Percentiles rank a stretch among this genome's conserved stretches.
These are phyloP conservation scores for Pocillopora verrucosa DNA, from an alignment of 64 coral and sea anemone genomes.

Conservation along the genomic window DNA sequence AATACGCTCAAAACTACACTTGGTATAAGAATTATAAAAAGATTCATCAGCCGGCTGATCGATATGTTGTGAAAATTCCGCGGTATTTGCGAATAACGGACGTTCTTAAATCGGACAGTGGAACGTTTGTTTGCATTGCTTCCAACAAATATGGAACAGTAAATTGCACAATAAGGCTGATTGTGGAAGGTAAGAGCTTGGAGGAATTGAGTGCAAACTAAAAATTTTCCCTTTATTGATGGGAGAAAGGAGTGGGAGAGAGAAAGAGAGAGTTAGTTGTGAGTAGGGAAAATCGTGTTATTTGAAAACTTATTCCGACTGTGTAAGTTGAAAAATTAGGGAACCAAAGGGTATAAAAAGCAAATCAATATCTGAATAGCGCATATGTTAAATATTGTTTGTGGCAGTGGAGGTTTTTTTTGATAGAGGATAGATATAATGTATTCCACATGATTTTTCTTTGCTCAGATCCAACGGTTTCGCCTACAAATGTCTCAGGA, in stretches of 20 bases:
- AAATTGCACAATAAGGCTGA: slow-evolving; percentile 54
- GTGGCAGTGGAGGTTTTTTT: too few relatives aligned
- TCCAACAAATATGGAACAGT: slow-evolving; percentile 52
- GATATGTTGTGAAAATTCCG: slow-evolving; percentile 42
- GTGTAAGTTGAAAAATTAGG: too few relatives aligned
- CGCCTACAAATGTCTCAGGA: slow-evolving; percentile 1
- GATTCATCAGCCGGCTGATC: not conserved
- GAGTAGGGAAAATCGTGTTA: too few relatives aligned
- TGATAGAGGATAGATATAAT: too few relatives aligned
- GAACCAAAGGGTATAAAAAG: too few relatives aligned
- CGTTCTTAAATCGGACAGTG: slow-evolving; percentile 54
- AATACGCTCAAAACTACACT: slow-evolving; percentile 4
- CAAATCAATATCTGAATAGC: too few relatives aligned
- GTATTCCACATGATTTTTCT: not conserved
- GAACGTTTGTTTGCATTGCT: slow-evolving; percentile 52
- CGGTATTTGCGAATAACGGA: slow-evolving; percentile 53
- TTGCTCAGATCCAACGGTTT: slow-evolving; percentile 9
- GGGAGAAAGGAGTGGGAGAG: too few relatives aligned
- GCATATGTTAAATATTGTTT: too few relatives aligned
- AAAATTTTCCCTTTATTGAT: too few relatives aligned
- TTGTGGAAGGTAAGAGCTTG: slow-evolving; percentile 54
- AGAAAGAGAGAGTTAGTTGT: too few relatives aligned
- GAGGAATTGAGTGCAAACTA: too few relatives aligned
- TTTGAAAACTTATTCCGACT: too few relatives aligned
- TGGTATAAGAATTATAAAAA: slow-evolving; percentile 62